Evolutionary conservation across 2,113 vertebrate species (phyloP).

Genomic region (Centropristis striata): DNA sequence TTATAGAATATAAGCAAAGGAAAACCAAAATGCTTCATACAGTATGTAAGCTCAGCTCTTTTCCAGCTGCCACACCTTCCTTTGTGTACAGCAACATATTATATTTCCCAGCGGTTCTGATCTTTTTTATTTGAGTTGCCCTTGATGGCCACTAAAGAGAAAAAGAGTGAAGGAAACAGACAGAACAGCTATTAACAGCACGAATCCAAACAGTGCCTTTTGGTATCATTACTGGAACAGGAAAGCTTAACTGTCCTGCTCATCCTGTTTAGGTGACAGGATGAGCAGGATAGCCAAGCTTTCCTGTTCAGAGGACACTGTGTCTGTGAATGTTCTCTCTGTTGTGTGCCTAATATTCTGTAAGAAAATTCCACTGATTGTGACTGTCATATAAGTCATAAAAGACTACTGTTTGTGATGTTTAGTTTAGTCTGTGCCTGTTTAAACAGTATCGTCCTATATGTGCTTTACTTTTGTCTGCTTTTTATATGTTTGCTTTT

Average conservation of each 20-base stretch:
- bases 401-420: neutral
- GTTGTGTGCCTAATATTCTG: no score
- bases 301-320: no score
- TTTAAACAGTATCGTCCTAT: neutral
- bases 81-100: neutral
- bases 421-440: neutral
- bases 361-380: no score
- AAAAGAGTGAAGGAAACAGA: constrained; percentile 10
- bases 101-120: constrained; percentile 15
- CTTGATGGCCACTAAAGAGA: constrained; percentile 2
- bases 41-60: neutral
- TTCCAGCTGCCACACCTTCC: neutral
- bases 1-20: neutral
- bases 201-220: constrained; percentile 7
- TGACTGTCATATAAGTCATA: constrained; percentile 10
- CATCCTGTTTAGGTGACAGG: no score
- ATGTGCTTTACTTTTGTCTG: neutral
- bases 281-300: no score
- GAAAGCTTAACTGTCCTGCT: no score
- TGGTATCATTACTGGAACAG: neutral
- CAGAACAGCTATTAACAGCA: constrained; percentile 10
- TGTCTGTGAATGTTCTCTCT: no score
- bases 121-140: constrained; percentile 14
- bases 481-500: neutral
- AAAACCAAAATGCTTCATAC: neutral